A percentile compares a stretch with the other conserved stretches of the same genome.
Conservation (phyloP, 2,888 invertebrate species). For the Auanema freiburgensis region DNA sequence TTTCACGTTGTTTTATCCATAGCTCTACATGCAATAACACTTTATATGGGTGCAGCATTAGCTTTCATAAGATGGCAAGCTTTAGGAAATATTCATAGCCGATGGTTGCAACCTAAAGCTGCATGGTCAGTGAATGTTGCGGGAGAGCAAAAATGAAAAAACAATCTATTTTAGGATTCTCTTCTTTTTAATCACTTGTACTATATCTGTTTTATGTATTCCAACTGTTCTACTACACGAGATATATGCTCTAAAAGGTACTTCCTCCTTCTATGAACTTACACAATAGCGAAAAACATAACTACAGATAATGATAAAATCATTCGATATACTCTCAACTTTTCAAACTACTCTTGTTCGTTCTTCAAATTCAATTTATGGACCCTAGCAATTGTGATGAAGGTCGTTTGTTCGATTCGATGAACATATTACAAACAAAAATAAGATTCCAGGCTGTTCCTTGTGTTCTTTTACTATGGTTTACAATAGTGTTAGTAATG, state of each 20-base stretch:
- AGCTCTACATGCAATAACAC: constrained; percentile 51
- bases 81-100: constrained; percentile 48
- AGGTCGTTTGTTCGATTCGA: constrained; percentile 21
- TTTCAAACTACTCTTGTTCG: constrained; percentile 42
- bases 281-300: no score
- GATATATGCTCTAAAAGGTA: constrained; percentile 15
- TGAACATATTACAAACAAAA: neutral
- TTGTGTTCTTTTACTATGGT: constrained; percentile 51
- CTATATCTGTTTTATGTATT: constrained; percentile 40
- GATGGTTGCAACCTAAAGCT: constrained; percentile 45
- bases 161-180: constrained; percentile 32
- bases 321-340: constrained; percentile 20
- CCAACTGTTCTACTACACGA: constrained; percentile 43
- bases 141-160: constrained; percentile 5
- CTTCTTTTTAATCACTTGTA: constrained; percentile 35
- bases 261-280: neutral
- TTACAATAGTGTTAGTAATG: constrained; percentile 48
- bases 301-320: no score
- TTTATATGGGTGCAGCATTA: constrained; percentile 51
- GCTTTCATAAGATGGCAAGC: constrained; percentile 55
- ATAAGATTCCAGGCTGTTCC: constrained; percentile 41
- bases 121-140: constrained; percentile 38
- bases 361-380: constrained; percentile 55
- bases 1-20: constrained; percentile 52
- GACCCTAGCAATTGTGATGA: constrained; percentile 50